A percentile compares a stretch with the other conserved stretches of the same genome.
phyloP scores from a whole-genome alignment of 1,140 invertebrate genomes.

The Tribolium castaneum region DNA sequence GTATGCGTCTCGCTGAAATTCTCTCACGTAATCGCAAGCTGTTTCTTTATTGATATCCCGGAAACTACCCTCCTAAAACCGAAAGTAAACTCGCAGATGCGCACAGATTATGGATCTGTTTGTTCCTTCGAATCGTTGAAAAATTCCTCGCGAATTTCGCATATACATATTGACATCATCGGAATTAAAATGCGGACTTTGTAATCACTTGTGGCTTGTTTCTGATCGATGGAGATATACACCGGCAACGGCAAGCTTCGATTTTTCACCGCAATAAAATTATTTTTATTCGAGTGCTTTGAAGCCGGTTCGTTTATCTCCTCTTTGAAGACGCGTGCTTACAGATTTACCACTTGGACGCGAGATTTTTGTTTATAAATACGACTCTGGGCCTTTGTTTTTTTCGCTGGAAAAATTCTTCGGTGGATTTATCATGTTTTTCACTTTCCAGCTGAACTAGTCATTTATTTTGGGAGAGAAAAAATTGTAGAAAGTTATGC shows the following conservation, averaged over 20 bases:
- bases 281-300: slow-evolving; percentile 20
- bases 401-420: background rate
- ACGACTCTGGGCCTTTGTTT: background rate
- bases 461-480: slow-evolving; percentile 1
- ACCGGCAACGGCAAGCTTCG: background rate
- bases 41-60: slow-evolving; percentile 31
- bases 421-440: background rate
- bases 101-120: slow-evolving; percentile 26
- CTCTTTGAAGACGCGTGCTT: background rate
- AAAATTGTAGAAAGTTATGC: slow-evolving; percentile 29
- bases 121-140: background rate
- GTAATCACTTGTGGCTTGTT: slow-evolving; percentile 1
- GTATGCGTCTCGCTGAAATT: background rate
- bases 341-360: slow-evolving; percentile 13
- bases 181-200: slow-evolving; percentile 1
- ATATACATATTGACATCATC: slow-evolving; percentile 6
- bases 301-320: slow-evolving; percentile 27
- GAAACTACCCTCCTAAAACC: slow-evolving; percentile 8
- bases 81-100: slow-evolving; percentile 10
- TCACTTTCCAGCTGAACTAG: background rate
- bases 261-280: slow-evolving; percentile 1
- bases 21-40: slow-evolving; percentile 13
- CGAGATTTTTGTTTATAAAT: background rate
- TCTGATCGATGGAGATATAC: background rate
- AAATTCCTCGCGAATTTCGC: background rate